phyloP scores from a whole-genome alignment of 2,797 vertebrate genomes.

The Ptychadena robeensis region DNA sequence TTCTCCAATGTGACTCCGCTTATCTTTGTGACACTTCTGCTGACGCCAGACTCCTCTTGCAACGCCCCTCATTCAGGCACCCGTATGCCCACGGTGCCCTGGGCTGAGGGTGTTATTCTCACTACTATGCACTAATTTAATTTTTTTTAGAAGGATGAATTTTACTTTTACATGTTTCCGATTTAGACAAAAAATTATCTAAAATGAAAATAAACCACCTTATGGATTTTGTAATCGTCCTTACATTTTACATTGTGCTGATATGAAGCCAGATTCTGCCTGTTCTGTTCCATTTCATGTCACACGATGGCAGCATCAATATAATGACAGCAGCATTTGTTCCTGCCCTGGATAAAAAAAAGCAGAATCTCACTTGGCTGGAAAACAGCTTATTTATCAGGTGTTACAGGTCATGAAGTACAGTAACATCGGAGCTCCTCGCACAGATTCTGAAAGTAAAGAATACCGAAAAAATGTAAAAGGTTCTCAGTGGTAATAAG shows the following conservation, averaged over 20 bases:
- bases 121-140: no score
- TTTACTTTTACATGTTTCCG: background rate
- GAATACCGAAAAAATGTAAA: constrained; percentile 1
- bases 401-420: constrained; percentile 18
- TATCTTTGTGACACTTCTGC: no score
- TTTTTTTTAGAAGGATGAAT: no score
- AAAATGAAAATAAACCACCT: background rate
- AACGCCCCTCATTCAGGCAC: no score
- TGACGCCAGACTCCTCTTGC: no score
- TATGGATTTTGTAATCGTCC: no score
- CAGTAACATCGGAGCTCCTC: constrained; percentile 19
- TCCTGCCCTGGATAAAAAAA: constrained; percentile 19
- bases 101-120: no score
- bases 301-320: constrained; percentile 83
- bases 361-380: constrained; percentile 1
- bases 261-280: constrained; percentile 3
- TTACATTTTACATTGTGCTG: background rate
- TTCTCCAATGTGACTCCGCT: no score
- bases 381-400: constrained; percentile 35
- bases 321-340: constrained; percentile 63
- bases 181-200: background rate
- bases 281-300: constrained; percentile 71
- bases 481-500: constrained; percentile 11
- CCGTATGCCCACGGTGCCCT: no score
- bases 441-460: constrained; percentile 2